Conservation (phyloP, 2,888 invertebrate species). For the Seira ritae region DNA sequence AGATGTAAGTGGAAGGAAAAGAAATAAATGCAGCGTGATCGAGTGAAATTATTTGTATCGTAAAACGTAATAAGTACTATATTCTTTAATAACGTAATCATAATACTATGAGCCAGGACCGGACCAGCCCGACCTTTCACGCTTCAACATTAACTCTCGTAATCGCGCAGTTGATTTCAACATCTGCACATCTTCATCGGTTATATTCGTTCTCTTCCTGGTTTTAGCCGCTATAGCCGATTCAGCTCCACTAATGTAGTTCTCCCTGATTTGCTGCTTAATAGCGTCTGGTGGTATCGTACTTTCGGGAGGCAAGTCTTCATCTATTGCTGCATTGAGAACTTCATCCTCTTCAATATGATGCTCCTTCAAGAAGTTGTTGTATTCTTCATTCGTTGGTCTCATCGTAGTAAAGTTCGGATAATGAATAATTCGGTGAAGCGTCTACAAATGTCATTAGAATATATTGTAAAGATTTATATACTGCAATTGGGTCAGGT, state of each 20-base stretch:
- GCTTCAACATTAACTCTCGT: background rate
- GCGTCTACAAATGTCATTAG: slow-evolving; percentile 31
- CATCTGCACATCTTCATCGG: slow-evolving; percentile 14
- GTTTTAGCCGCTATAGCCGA: background rate
- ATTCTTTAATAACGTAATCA: too few relatives aligned
- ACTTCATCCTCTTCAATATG: slow-evolving; percentile 39
- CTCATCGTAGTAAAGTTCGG: slow-evolving; percentile 44
- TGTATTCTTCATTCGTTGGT: slow-evolving; percentile 36
- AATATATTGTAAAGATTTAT: background rate
- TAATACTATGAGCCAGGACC: too few relatives aligned
- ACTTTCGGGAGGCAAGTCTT: slow-evolving; percentile 32
- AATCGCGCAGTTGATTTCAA: slow-evolving; percentile 24
- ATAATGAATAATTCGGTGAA: slow-evolving; percentile 52
- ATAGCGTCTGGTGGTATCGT: slow-evolving; percentile 37
- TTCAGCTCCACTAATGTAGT: slow-evolving; percentile 24
- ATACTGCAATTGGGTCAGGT: too few relatives aligned
- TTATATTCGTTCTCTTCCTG: background rate
- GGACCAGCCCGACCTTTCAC: too few relatives aligned
- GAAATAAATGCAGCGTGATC: too few relatives aligned
- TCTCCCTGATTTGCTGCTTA: slow-evolving; percentile 19
- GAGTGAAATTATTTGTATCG: too few relatives aligned
- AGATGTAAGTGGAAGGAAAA: too few relatives aligned
- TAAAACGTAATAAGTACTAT: too few relatives aligned
- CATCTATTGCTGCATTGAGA: slow-evolving; percentile 28
- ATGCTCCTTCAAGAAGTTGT: slow-evolving; percentile 34